Percentiles rank a stretch among this genome's conserved stretches.
Conservation (phyloP, 2,797 vertebrate genomes). For the Mycteria americana region DNA sequence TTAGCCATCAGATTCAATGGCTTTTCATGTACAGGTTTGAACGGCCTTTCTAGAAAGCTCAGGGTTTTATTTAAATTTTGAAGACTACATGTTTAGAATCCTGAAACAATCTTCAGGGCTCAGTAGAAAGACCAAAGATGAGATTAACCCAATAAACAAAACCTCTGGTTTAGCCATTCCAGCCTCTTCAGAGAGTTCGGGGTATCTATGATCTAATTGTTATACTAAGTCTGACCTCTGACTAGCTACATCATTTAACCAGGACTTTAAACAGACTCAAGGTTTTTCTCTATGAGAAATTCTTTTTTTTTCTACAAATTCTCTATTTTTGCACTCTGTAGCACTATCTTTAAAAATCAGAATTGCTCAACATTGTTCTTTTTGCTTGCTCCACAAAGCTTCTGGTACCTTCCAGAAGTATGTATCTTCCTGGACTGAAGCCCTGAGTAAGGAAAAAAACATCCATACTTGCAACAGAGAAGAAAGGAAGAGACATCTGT, state of each 20-base stretch:
- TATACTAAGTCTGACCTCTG: background rate
- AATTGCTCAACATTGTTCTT: background rate
- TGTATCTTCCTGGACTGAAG: background rate
- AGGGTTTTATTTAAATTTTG: background rate
- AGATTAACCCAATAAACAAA: background rate
- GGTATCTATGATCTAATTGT: background rate
- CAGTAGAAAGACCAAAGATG: background rate
- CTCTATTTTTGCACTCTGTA: background rate
- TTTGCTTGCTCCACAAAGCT: background rate
- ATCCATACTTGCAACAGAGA: background rate
- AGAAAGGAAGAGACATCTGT: background rate
- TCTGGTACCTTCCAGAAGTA: background rate
- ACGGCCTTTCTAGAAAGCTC: background rate
- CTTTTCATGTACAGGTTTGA: background rate
- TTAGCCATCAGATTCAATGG: background rate
- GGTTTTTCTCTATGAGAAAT: background rate
- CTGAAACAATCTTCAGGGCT: background rate
- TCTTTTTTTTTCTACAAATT: rapidly evolving
- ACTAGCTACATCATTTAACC: background rate
- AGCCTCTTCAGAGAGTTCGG: background rate
- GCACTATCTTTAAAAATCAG: background rate
- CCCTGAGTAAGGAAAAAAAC: background rate
- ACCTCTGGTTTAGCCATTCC: background rate
- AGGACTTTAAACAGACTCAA: background rate
- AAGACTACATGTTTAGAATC: background rate